Conservation (phyloP, 2,797 vertebrate species). For the Dendrocincla tyrannina region DNA sequence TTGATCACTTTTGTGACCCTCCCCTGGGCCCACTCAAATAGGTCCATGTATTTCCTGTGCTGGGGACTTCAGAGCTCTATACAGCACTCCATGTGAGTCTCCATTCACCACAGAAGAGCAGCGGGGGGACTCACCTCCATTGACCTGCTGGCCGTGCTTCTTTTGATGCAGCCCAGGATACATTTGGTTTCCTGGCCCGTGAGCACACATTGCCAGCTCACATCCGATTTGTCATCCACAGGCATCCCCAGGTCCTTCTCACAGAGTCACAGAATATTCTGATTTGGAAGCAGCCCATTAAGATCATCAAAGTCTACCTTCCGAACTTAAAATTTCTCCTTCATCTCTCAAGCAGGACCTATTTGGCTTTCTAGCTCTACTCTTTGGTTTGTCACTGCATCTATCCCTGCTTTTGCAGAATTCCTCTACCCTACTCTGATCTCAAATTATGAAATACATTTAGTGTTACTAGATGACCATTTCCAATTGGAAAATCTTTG, state of each 20-base stretch:
- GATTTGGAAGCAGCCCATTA: not conserved
- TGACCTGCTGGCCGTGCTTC: not conserved
- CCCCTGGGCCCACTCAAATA: not conserved
- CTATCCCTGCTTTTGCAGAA: not conserved
- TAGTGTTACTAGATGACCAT: not conserved
- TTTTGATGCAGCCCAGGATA: not conserved
- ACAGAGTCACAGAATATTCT: not conserved
- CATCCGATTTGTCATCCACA: not conserved
- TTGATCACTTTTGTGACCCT: not conserved
- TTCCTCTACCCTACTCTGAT: not conserved
- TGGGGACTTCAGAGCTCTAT: not conserved
- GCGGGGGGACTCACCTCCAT: not conserved
- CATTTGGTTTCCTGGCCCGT: not conserved
- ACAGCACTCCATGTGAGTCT: not conserved
- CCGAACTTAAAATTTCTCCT: accelerated
- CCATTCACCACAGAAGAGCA: not conserved
- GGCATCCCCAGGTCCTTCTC: not conserved
- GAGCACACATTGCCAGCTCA: not conserved
- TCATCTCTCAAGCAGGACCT: not conserved
- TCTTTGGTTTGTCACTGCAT: not conserved
- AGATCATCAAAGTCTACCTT: not conserved
- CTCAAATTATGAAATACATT: not conserved
- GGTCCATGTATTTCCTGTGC: not conserved
- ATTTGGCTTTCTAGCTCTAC: not conserved
- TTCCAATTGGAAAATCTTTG: not conserved